Evolutionary conservation across 2,888 invertebrate genomes (phyloP), one percentile per base, ranked within the genome.

Genomic region (Trissolcus japonicus): DNA sequence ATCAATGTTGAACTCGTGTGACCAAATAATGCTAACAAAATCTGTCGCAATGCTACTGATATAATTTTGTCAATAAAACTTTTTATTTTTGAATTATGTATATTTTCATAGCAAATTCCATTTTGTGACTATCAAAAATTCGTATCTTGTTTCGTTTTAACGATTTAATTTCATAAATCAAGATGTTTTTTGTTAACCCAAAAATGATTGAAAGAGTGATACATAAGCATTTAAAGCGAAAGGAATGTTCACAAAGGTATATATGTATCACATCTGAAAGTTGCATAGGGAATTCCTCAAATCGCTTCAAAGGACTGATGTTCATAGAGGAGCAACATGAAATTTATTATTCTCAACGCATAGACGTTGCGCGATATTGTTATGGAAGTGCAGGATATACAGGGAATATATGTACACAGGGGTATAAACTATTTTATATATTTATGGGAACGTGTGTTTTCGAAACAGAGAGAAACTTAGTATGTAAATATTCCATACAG

Each of bases 381-480:
- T 66, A 73, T 71, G 62, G 62, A 62, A 56, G 71, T 71, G 56
- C 62, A 62, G 62, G 61, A 61, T 48, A 69, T 55, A 46, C 16
- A 21, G 46, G 57, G 25, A 41, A 29, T n/a, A 25, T 50, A 51
- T 19, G 35, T 56, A 29, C 55, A 72, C 53, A 46, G 56, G 46
- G 35, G 59, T 65, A 72, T 72, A 60, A 65, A 72, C 72, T 72
- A 63, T 63, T 65, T 72, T 72, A 66, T 66, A 66, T 66, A 73
- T 66, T 63, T 71, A 71, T 71, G 57, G 57, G 62, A 41, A 67
- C 76, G 57, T 76, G 76, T 78, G 79, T 83, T 80, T 71, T 71
- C 57, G 51, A 77, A 59, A 72, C 76, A 80, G 21, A 54, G 59
- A 50, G 41, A 53, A 72, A 72, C 63, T 72, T 59, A 17, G 56